Conservation (phyloP, 2,797 vertebrate genomes). For the Aplochiton taeniatus region DNA sequence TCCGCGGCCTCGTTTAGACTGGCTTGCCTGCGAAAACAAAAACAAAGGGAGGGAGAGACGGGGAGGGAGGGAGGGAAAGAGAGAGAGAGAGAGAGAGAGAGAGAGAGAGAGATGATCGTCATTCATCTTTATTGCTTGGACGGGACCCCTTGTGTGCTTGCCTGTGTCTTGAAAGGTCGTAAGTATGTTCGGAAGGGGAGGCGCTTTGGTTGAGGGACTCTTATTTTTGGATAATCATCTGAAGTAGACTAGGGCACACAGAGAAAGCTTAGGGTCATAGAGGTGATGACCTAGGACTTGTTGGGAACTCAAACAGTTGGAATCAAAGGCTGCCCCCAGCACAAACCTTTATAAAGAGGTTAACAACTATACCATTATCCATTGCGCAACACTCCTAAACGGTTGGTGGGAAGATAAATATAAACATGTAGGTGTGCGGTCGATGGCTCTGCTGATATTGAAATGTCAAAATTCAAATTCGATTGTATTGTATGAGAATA, state of each 20-base stretch:
- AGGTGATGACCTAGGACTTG: constrained; percentile 44
- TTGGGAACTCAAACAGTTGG: constrained; percentile 22
- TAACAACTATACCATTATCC: not conserved
- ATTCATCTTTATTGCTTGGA: constrained; percentile 68
- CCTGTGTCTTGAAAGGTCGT: constrained; percentile 17
- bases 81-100: no score
- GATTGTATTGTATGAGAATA: no score
- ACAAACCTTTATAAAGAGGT: constrained; percentile 18
- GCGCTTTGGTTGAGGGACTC: constrained; percentile 10
- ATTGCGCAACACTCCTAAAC: no score
- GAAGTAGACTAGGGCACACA: no score
- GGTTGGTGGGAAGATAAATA: no score
- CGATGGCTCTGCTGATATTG: not conserved
- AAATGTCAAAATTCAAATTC: constrained; percentile 17
- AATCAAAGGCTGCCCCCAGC: constrained; percentile 15
- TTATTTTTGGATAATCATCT: no score
- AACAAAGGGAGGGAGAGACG: no score
- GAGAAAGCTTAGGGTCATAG: constrained; percentile 17
- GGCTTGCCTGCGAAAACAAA: constrained; percentile 85
- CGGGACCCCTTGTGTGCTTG: constrained; percentile 58
- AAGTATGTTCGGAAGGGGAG: constrained; percentile 37
- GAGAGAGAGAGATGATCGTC: constrained; percentile 39
- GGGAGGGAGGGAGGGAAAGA: no score
- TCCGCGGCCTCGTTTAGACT: constrained; percentile 96
- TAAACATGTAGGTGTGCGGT: not conserved